Evolutionary conservation across 2,797 vertebrate genomes (phyloP).

Genomic region (Lagocephalus sceleratus): DNA sequence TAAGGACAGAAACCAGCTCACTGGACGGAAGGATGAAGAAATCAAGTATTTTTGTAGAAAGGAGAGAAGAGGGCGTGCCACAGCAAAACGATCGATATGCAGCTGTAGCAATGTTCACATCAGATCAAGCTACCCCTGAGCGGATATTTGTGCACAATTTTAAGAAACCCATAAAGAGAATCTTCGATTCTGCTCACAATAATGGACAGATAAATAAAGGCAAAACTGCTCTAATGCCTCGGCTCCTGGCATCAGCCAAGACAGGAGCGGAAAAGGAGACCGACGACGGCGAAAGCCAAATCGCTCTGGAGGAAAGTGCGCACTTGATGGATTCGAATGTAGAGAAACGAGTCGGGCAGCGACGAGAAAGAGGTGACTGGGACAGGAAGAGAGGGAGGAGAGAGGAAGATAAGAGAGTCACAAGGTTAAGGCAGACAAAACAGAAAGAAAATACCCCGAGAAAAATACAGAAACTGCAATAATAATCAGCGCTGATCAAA

Average conservation of each 20-base stretch:
- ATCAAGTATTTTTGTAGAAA: too few species aligned
- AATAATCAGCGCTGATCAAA: conserved; percentile 16
- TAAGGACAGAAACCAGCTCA: too few species aligned
- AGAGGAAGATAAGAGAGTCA: conserved; percentile 46
- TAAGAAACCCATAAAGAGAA: too few species aligned
- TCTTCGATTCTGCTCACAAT: not conserved
- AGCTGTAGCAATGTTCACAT: too few species aligned
- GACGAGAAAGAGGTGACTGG: conserved; percentile 33
- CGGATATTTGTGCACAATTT: too few species aligned
- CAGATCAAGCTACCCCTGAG: too few species aligned
- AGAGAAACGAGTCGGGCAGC: conserved; percentile 24
- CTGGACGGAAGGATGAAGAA: too few species aligned
- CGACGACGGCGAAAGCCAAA: conserved; percentile 25
- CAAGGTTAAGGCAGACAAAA: conserved; percentile 24
- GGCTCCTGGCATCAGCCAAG: not conserved
- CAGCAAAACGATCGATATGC: too few species aligned
- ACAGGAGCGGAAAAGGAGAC: not conserved
- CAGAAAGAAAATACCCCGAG: conserved; percentile 48
- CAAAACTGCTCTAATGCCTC: too few species aligned
- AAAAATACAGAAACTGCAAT: conserved; percentile 21
- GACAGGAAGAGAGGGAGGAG: conserved; percentile 63
- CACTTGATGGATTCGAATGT: conserved; percentile 4
- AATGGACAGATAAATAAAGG: conserved; percentile 2
- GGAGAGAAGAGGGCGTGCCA: too few species aligned
- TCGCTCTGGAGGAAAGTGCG: conserved; percentile 28